Conservation (phyloP, 2,113 vertebrate species). For the Ophiodon elongatus region DNA sequence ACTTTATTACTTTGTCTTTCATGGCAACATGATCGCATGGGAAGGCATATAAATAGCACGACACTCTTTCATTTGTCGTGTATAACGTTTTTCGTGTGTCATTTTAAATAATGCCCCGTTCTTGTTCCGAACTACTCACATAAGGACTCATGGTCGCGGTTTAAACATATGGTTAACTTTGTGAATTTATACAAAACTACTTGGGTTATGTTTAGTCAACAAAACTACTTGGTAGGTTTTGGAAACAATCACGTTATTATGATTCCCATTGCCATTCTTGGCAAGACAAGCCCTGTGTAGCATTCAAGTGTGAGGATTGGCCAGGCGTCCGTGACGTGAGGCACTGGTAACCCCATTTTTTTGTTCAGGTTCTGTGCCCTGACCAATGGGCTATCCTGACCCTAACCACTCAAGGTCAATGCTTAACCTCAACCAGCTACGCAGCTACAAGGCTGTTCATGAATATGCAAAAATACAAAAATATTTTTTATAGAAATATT, state of each 20-base stretch:
- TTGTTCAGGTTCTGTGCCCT: neutral
- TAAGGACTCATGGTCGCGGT: neutral
- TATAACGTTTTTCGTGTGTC: neutral
- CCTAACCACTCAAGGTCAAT: neutral
- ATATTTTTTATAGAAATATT: slow-evolving; percentile 31
- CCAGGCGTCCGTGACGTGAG: neutral
- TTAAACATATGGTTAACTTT: neutral
- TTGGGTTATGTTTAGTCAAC: neutral
- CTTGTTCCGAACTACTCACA: neutral
- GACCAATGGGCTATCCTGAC: neutral
- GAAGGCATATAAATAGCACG: neutral
- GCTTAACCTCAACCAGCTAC: neutral
- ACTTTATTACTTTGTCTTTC: neutral
- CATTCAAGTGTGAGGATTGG: neutral
- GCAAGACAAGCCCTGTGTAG: neutral
- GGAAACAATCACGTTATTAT: neutral
- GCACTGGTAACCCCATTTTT: too few species aligned
- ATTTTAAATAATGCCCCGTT: neutral
- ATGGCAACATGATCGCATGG: neutral
- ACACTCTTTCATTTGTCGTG: neutral
- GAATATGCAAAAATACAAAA: neutral
- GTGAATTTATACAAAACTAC: neutral
- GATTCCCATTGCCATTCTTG: neutral
- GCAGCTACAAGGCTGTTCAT: neutral
- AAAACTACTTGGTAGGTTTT: neutral